A percentile compares a stretch with the other conserved stretches of the same genome.
Evolutionary conservation across 2,888 invertebrate species (phyloP).

Genomic region (Tetragnatha montana): DNA sequence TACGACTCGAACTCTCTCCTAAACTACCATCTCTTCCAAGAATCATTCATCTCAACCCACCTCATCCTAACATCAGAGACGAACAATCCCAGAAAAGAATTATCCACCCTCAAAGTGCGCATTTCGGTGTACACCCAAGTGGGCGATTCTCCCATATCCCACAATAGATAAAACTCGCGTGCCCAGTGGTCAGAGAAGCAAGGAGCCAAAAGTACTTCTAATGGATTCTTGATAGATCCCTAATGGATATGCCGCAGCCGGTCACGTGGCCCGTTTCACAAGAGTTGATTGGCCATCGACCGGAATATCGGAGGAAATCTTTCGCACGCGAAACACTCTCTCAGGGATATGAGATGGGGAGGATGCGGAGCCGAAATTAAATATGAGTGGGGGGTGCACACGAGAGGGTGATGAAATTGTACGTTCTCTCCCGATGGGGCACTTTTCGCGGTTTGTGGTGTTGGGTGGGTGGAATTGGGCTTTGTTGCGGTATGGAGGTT

Average conservation of each 20-base stretch:
- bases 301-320: slow-evolving; percentile 39
- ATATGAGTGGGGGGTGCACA: slow-evolving; percentile 21
- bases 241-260: slow-evolving; percentile 51
- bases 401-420: slow-evolving; percentile 29
- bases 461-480: background rate
- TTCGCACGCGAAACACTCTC: slow-evolving; percentile 54
- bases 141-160: slow-evolving; percentile 31
- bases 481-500: too few species aligned
- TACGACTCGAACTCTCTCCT: too few species aligned
- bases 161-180: slow-evolving; percentile 64
- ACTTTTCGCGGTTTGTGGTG: background rate
- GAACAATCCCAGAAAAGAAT: background rate
- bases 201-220: slow-evolving; percentile 64
- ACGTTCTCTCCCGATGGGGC: slow-evolving; percentile 8
- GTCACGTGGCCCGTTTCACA: slow-evolving; percentile 68
- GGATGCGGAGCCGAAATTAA: slow-evolving; percentile 31
- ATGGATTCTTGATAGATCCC: slow-evolving; percentile 70
- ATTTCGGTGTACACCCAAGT: too few species aligned
- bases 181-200: slow-evolving; percentile 57
- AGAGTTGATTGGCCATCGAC: slow-evolving; percentile 66
- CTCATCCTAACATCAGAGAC: too few species aligned
- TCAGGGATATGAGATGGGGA: slow-evolving; percentile 3
- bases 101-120: background rate
- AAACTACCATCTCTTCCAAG: background rate
- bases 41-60: background rate